Percentiles rank a stretch among this genome's conserved stretches.
Evolutionary conservation across 2,113 vertebrate genomes (phyloP).

Genomic region (Rattus norvegicus): GRCr8 NC_086023.1:168200001-168200500

Average conservation of each 20-base stretch:
- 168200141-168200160: neutral
- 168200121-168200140: neutral
- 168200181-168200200: neutral
- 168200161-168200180: neutral
- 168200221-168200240: neutral
- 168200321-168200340: neutral
- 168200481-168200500: neutral
- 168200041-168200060: neutral
- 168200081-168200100: neutral
- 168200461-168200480: rapidly evolving
- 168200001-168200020: neutral
- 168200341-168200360: no score
- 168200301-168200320: no score
- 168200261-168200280: no score
- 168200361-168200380: no score
- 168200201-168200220: neutral
- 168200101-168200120: neutral
- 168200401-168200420: neutral
- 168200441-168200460: no score
- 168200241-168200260: neutral
- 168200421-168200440: neutral
- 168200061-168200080: neutral
- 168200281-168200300: neutral
- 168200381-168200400: rapidly evolving
- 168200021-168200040: no score